Evolutionary conservation across 2,888 invertebrate genomes (phyloP), one percentile per base, ranked within the genome.

Genomic region (Tigriopus californicus): DNA sequence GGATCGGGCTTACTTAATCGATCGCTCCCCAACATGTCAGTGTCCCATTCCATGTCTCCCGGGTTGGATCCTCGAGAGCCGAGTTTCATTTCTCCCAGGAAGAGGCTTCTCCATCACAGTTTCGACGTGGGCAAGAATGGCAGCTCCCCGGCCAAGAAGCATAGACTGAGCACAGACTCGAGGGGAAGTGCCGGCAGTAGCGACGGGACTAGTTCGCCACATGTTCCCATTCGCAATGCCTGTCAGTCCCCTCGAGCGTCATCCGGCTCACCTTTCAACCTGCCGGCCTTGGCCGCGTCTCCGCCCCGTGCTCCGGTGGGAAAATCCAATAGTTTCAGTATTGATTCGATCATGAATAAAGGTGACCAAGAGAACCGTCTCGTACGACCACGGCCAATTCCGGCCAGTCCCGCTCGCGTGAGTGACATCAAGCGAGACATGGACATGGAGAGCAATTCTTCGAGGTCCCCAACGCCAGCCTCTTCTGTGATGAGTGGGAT

Each of bases 301-400:
- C 56, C 56, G 8, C 56, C 56, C 13, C 20, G 44, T 20, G 44
- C 44, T n/a, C 15, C 15, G 5, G 49, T 18, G 22, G 49, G 49
- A 5, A 44, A 46, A 12, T 20, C 44, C 22, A 42, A 20, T 15
- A 25, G 25, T 18, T 56, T 56, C 44, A 42, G 42, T 5, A 56
- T 56, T 22, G 56, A 56, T 24, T 25, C 25, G 12, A 42, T 56
- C 46, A 56, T 56, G 25, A 56, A 46, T 44, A 22, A 12, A 15
- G 42, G 20, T 11, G 56, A 33, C n/a, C n/a, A 33, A 13, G 42
- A 15, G n/a, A 15, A 33, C 41, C 40, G 20, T 2, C 13, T 54
- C n/a, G 15, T 20, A 15, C 4, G 46, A 24, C 42, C 42, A 11
- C n/a, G 20, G 22, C 25, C 56, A 2, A 20, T 56, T n/a, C 56